A percentile compares a stretch with the other conserved stretches of the same genome.
These are phyloP conservation scores for Pardosa pseudoannulata DNA, from an alignment of 2,888 invertebrate species.

Conservation along the genomic window DNA sequence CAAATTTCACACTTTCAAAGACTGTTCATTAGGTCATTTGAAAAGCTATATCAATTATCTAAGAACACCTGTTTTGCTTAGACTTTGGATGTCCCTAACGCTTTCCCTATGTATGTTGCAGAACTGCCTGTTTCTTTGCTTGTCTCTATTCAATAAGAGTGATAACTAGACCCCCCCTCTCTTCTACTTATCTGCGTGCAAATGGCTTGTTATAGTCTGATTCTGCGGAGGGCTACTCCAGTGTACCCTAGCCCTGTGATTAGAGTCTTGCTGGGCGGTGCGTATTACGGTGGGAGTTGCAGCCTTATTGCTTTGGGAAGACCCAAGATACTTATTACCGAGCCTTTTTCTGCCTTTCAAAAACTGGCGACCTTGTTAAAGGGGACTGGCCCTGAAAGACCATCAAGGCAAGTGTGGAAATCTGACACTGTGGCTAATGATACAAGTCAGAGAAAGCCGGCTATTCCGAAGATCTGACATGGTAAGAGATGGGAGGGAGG, in stretches of 20 bases:
- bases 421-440: too few relatives aligned
- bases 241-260: background rate
- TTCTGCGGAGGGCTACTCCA: background rate
- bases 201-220: background rate
- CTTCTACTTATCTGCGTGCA: background rate
- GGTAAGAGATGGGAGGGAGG: too few relatives aligned
- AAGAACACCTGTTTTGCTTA: too few relatives aligned
- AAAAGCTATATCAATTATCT: too few relatives aligned
- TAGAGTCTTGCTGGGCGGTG: background rate
- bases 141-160: background rate
- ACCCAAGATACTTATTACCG: background rate
- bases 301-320: constrained; percentile 6
- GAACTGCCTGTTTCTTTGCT: background rate
- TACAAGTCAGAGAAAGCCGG: too few relatives aligned
- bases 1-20: too few relatives aligned
- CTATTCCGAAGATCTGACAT: too few relatives aligned
- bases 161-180: background rate
- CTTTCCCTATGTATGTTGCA: background rate
- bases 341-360: background rate
- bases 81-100: background rate
- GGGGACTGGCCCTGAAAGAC: background rate
- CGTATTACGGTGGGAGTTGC: constrained; percentile 14
- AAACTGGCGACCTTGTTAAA: background rate
- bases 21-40: too few relatives aligned
- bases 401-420: too few relatives aligned